These are phyloP conservation scores for Lutraria lutraria DNA, from an alignment of 2,888 invertebrate genomes.

Conservation along the genomic window DNA sequence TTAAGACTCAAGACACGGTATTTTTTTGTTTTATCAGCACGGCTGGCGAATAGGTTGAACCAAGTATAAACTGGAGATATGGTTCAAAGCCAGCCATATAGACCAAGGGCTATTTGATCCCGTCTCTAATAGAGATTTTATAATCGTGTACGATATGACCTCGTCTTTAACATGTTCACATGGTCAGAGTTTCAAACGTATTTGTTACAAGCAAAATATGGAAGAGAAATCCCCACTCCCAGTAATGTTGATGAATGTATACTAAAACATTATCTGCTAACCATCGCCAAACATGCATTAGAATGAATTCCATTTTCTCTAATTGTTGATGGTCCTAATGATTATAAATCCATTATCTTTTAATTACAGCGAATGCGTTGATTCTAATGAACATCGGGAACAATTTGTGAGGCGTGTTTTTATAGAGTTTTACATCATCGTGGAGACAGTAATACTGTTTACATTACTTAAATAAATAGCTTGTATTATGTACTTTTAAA, in stretches of 20 bases:
- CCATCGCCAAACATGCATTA: neutral
- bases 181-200: neutral
- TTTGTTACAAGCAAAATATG: neutral
- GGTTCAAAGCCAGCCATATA: constrained; percentile 56
- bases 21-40: neutral
- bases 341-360: neutral
- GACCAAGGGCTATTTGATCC: constrained; percentile 53
- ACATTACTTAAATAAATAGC: too few species aligned
- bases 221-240: neutral
- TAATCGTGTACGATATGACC: constrained; percentile 35
- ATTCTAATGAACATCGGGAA: neutral
- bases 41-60: neutral
- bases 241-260: neutral
- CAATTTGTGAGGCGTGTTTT: neutral
- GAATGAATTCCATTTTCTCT: neutral
- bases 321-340: neutral
- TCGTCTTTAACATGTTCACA: constrained; percentile 11
- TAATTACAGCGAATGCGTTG: neutral
- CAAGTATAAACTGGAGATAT: constrained; percentile 36
- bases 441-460: too few species aligned
- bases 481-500: too few species aligned
- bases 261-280: too few species aligned
- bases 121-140: constrained; percentile 27
- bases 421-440: neutral
- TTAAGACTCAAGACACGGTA: neutral